Evolutionary conservation across 2,113 vertebrate genomes (phyloP).

Genomic region (Siniperca knerii): DNA sequence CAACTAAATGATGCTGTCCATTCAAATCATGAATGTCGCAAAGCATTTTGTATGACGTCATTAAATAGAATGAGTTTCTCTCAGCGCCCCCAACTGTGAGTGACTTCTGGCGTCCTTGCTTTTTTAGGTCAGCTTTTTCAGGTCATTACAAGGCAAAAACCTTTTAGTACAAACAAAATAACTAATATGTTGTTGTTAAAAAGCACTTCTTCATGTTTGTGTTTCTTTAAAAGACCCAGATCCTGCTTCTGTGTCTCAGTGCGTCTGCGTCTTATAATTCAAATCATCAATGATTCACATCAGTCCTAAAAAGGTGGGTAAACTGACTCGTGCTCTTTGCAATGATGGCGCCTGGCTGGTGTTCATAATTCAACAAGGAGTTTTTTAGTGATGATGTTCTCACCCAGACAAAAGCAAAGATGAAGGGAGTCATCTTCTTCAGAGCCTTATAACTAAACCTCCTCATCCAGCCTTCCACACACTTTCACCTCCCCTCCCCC

Average conservation of each 20-base stretch:
- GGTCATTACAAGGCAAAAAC: not conserved
- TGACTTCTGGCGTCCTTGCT: not conserved
- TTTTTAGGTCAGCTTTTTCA: conserved; percentile 9
- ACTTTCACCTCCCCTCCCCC: not conserved
- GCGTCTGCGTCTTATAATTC: not conserved
- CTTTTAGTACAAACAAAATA: not conserved
- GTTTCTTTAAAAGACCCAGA: not conserved
- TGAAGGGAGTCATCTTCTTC: conserved; percentile 12
- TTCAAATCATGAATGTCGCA: too few relatives aligned
- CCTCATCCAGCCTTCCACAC: not conserved
- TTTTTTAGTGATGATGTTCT: conserved; percentile 13
- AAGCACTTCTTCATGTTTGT: not conserved
- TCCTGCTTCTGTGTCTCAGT: not conserved
- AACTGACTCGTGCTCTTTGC: conserved; percentile 1
- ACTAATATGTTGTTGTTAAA: not conserved
- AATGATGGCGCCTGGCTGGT: not conserved
- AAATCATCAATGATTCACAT: conserved; percentile 17
- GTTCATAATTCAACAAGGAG: conserved; percentile 40
- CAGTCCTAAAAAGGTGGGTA: not conserved
- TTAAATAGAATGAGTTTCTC: too few relatives aligned
- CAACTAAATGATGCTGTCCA: too few relatives aligned
- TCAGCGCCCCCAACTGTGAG: too few relatives aligned
- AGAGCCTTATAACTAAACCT: not conserved
- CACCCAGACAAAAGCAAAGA: conserved; percentile 40
- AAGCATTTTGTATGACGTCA: too few relatives aligned